Conservation (phyloP, 2,113 vertebrate genomes). For the Calidris pygmaea region DNA sequence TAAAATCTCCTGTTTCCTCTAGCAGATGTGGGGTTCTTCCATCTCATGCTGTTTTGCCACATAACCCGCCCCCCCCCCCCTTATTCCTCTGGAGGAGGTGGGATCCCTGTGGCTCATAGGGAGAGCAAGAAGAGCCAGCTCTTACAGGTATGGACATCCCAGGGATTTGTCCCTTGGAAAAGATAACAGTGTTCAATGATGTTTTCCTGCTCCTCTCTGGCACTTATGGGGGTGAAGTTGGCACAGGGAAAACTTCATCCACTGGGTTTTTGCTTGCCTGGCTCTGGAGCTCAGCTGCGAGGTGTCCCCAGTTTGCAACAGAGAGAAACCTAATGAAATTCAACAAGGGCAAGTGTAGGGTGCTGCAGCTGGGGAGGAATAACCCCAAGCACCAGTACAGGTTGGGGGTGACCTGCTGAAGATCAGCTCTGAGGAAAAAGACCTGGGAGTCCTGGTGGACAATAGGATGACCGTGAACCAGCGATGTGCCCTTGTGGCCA, state of each 20-base stretch:
- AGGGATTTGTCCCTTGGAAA: no score
- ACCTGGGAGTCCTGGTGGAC: no score
- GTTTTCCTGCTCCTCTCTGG: neutral
- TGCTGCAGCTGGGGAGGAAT: no score
- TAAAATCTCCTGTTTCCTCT: neutral
- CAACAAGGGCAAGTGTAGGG: no score
- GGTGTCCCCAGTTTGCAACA: accelerated
- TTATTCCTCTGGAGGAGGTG: neutral
- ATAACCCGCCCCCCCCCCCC: neutral
- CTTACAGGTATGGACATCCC: accelerated
- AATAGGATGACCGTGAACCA: no score
- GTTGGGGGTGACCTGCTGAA: no score
- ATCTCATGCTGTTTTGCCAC: neutral
- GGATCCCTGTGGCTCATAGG: neutral
- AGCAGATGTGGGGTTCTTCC: accelerated
- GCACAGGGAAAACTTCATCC: neutral
- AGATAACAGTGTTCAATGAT: accelerated
- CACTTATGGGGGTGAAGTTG: accelerated
- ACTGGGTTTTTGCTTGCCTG: accelerated
- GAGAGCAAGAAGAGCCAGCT: neutral
- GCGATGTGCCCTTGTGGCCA: no score
- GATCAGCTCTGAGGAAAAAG: no score
- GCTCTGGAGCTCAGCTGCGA: neutral
- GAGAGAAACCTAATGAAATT: no score
- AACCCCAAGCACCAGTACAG: no score